Base-by-base conservation (phyloP, 2,888 invertebrate species). In the Pteria penguin region DNA sequence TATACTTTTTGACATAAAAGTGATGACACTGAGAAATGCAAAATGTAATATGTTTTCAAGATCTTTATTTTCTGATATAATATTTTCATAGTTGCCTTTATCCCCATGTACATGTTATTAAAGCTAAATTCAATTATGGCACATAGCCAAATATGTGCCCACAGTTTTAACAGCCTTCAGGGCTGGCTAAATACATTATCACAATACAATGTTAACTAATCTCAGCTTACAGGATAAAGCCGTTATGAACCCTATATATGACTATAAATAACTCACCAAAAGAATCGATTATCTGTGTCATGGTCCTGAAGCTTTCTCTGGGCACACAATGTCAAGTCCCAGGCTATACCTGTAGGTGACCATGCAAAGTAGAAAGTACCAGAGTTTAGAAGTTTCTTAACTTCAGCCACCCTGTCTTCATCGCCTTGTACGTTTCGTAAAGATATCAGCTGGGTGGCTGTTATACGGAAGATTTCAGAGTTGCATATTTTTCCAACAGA, bases 341-440 rank as follows among this genome's bases (percentile, higher is more conserved):
- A 95, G 63, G 95, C 94, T 4, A 82, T 72, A 2, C 80, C 93
- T 87, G 63, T 94, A 93, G 81, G 92, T 57, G 94, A 94, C 96
- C 96, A 96, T 0, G 98, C 96, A 92, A 99, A 99, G 92, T 99
- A 99, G 92, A 99, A 99, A 52, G 98, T 98, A 14, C 99, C 99
- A n/a, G 98, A 98, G 91, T 97, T 98, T 2, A 99, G 94, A 71
- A 99, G 93, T 92, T 98, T 98, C 81, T 97, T 95, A 3, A 93
- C 91, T 82, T 93, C 93, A 62, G 84, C 84, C 24, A 93, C 88
- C 31, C 91, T 83, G 32, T 93, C 93, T 61, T 93, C 91, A 80
- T 93, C 93, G 24, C 82, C 76, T 5, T 88, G 86, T 3, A 84
- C 85, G 76, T 92, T 92, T 24, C 90, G 89, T 78, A 98, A 93